Conservation (phyloP, 2,888 invertebrate genomes). For the Trichogramma dendrolimi region DNA sequence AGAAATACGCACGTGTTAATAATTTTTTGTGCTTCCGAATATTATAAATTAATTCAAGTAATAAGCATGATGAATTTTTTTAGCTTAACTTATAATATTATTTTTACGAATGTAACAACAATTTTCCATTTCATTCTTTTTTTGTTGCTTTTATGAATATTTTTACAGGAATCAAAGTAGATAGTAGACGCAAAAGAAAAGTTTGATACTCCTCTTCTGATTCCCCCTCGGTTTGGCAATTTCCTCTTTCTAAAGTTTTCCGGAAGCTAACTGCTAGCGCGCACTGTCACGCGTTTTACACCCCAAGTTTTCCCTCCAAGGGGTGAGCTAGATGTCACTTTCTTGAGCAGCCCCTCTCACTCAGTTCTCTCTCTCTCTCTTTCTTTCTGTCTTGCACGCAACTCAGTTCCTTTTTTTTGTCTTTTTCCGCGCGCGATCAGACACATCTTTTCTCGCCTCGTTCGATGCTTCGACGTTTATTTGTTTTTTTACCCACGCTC, state of each 20-base stretch:
- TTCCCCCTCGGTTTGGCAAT: constrained; percentile 37
- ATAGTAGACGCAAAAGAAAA: constrained; percentile 27
- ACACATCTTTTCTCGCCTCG: background rate
- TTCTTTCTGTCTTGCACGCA: background rate
- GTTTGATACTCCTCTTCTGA: constrained; percentile 36
- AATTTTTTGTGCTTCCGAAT: too few species aligned
- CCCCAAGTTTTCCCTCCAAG: constrained; percentile 7
- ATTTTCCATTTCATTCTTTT: too few species aligned
- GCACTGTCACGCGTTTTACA: constrained; percentile 27
- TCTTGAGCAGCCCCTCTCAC: background rate
- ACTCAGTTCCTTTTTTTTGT: background rate
- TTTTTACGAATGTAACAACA: too few species aligned
- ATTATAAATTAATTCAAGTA: too few species aligned
- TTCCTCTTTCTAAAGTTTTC: constrained; percentile 37
- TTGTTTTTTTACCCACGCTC: constrained; percentile 7
- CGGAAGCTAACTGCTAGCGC: constrained; percentile 29
- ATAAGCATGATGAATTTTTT: too few species aligned
- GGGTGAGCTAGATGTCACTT: constrained; percentile 10
- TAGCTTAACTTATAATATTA: too few species aligned
- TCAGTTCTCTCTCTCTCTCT: background rate
- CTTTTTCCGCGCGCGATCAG: background rate
- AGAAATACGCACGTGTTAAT: too few species aligned
- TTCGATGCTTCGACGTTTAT: constrained; percentile 21
- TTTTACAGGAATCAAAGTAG: too few species aligned
- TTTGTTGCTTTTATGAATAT: too few species aligned